Percentiles rank a stretch among this genome's conserved stretches.
These are phyloP conservation scores for Hucho hucho DNA, from an alignment of 2,113 vertebrate species.

Conservation along the genomic window DNA sequence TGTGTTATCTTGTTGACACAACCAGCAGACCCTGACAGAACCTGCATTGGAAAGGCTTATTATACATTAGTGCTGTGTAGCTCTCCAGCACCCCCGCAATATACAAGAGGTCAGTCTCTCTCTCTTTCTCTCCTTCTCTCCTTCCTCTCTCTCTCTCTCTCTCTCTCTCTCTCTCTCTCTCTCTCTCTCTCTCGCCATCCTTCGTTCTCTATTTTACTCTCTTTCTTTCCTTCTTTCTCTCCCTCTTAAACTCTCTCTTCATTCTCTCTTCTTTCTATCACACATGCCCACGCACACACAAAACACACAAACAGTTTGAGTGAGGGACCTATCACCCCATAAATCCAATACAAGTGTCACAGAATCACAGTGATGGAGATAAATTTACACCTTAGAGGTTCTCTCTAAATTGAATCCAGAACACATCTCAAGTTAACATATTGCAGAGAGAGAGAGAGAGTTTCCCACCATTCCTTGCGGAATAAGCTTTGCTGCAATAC, in stretches of 20 bases:
- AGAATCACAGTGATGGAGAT: neutral
- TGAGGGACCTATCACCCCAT: neutral
- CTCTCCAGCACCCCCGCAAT: no score
- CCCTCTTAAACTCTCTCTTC: no score
- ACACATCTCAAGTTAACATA: no score
- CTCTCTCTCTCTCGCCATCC: neutral
- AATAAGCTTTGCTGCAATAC: no score
- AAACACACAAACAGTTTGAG: conserved; percentile 5
- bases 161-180: neutral
- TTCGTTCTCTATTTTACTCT: neutral
- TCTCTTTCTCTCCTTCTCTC: neutral
- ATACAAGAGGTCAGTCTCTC: neutral
- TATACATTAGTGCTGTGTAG: conserved; percentile 10
- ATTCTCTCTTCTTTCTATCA: neutral
- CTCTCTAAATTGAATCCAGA: neutral
- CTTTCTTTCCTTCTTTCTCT: neutral
- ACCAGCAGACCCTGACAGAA: conserved; percentile 38
- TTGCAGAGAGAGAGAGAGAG: no score
- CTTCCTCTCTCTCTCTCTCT: no score
- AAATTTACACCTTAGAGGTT: neutral
- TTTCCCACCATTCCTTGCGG: no score
- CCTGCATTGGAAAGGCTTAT: conserved; percentile 13
- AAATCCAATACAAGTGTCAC: conserved; percentile 3
- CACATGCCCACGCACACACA: neutral
- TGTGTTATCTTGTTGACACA: conserved; percentile 41